Evolutionary conservation across 2,888 invertebrate species (phyloP).

Genomic region (Resseliella maxima): DNA sequence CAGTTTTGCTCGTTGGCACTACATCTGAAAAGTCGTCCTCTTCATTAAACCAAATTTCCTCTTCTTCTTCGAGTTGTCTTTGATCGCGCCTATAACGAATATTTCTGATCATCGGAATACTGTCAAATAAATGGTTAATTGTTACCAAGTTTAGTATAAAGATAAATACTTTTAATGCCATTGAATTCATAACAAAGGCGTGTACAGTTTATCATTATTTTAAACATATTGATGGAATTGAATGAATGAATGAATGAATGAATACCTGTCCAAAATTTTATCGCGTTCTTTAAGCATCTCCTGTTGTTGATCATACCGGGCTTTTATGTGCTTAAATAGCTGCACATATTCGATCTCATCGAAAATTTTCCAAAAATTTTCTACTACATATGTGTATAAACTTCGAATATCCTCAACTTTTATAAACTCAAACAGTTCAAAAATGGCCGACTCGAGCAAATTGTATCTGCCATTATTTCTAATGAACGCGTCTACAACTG

Average conservation of each 20-base stretch:
- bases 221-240: not conserved
- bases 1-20: conserved; percentile 69
- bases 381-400: conserved; percentile 92
- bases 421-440: conserved; percentile 99
- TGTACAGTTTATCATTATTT: not conserved
- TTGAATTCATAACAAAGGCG: not conserved
- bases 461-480: conserved; percentile 98
- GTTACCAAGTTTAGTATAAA: not conserved
- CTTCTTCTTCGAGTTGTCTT: conserved; percentile 94
- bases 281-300: conserved; percentile 90
- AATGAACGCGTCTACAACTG: conserved; percentile 95
- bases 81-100: conserved; percentile 89
- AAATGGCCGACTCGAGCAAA: conserved; percentile 96
- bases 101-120: conserved; percentile 77
- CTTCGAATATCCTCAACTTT: conserved; percentile 93
- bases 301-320: conserved; percentile 90
- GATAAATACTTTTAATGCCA: conserved; percentile 36
- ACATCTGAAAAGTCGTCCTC: conserved; percentile 93
- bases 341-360: conserved; percentile 97
- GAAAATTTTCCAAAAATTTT: conserved; percentile 93
- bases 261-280: conserved; percentile 79
- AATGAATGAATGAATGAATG: too few species aligned
- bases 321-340: conserved; percentile 93
- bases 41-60: conserved; percentile 99
- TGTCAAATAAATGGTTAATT: conserved; percentile 57